Evolutionary conservation across 2,888 invertebrate genomes (phyloP).

Genomic region (Pachydiplax longipennis): DNA sequence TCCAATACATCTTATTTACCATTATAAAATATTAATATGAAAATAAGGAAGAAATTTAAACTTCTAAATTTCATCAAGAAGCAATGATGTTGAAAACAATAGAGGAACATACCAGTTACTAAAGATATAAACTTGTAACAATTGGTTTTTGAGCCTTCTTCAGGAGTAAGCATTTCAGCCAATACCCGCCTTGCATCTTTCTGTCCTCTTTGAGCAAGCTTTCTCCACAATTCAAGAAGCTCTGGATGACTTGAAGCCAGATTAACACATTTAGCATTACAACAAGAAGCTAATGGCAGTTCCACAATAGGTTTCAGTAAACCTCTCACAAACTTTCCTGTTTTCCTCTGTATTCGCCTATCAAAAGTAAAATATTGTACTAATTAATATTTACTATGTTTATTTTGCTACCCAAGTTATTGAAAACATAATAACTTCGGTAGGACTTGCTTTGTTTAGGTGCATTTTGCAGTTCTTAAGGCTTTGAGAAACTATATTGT

Average conservation of each 20-base stretch:
- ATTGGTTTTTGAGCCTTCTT: conserved; percentile 49
- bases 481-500: no score
- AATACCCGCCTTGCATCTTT: conserved; percentile 48
- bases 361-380: not conserved
- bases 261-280: conserved; percentile 48
- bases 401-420: not conserved
- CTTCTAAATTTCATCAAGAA: no score
- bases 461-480: no score
- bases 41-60: no score
- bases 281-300: conserved; percentile 47
- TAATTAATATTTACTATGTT: not conserved
- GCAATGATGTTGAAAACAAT: not conserved
- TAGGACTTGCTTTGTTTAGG: no score
- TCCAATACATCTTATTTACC: no score
- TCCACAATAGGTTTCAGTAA: conserved; percentile 48
- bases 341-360: not conserved
- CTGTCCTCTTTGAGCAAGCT: conserved; percentile 46
- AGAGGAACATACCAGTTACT: conserved; percentile 49
- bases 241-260: conserved; percentile 47
- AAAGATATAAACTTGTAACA: conserved; percentile 51
- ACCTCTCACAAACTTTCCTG: conserved; percentile 10
- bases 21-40: no score
- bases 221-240: conserved; percentile 49
- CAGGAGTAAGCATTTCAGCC: conserved; percentile 50
- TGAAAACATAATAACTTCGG: not conserved